Evolutionary conservation across 2,797 vertebrate species (phyloP).

Genomic region (Ceryle rudis): DNA sequence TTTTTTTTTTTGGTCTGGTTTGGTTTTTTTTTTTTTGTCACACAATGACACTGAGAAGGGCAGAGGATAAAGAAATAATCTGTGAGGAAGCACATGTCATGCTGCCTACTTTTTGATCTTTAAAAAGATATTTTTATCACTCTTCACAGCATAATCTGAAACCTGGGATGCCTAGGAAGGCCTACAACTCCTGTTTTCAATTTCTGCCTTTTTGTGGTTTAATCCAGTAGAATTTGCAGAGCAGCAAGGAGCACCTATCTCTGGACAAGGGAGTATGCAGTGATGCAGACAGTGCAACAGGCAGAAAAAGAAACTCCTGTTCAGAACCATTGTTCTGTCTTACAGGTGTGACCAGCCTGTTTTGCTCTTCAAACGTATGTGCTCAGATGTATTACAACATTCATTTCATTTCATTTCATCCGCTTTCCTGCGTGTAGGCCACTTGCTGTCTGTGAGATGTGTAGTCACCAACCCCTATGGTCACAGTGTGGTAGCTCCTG

Average conservation of each 20-base stretch:
- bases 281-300: not conserved
- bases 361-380: accelerated
- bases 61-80: conserved; percentile 31
- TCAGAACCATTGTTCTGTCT: not conserved
- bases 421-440: accelerated
- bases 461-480: not conserved
- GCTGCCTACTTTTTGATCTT: conserved; percentile 5
- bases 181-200: not conserved
- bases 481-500: not conserved
- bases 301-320: not conserved
- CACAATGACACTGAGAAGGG: not conserved
- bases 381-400: not conserved
- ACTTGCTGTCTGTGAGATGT: not conserved
- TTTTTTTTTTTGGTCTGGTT: not conserved
- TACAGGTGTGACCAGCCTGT: not conserved
- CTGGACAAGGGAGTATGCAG: not conserved
- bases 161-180: not conserved
- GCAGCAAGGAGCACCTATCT: not conserved
- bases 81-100: not conserved
- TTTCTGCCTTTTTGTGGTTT: not conserved
- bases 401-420: not conserved
- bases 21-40: conserved; percentile 8
- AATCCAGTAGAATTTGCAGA: not conserved
- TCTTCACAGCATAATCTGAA: not conserved
- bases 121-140: not conserved